These are phyloP conservation scores for Serrognathus titanus DNA, from an alignment of 2,888 invertebrate genomes.

Conservation along the genomic window DNA sequence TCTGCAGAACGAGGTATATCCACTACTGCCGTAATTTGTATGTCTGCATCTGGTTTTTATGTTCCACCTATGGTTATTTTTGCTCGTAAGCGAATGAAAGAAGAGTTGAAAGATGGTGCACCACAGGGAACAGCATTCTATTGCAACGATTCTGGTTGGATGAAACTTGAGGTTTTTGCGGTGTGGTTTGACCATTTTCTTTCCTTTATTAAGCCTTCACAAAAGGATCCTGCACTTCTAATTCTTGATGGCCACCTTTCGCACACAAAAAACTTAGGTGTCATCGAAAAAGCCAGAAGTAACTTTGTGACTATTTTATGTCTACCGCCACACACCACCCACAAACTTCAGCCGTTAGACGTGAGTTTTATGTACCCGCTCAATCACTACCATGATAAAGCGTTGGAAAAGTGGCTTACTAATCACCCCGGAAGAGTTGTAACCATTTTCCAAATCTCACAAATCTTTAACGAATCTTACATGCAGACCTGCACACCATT, in stretches of 20 bases:
- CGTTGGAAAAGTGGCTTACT: constrained; percentile 1
- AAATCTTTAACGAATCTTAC: background rate
- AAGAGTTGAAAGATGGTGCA: constrained; percentile 27
- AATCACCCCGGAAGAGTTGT: background rate
- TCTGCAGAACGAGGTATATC: constrained; percentile 30
- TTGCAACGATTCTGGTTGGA: constrained; percentile 6
- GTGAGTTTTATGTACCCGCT: constrained; percentile 5
- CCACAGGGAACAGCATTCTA: constrained; percentile 4
- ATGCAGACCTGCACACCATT: background rate
- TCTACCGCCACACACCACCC: constrained; percentile 4
- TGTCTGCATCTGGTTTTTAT: constrained; percentile 11
- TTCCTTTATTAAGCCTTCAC: background rate
- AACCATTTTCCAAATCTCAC: background rate
- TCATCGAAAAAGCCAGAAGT: background rate
- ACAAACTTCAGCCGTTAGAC: constrained; percentile 4
- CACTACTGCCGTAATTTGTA: constrained; percentile 14
- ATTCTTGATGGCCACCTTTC: constrained; percentile 4
- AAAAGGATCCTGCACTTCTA: background rate
- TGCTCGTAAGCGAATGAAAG: constrained; percentile 5
- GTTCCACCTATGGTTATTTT: constrained; percentile 34
- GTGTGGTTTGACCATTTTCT: constrained; percentile 9
- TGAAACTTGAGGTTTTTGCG: constrained; percentile 6
- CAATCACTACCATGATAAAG: background rate
- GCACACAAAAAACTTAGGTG: constrained; percentile 1
- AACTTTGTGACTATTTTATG: background rate